Evolutionary conservation across 2,113 vertebrate species (phyloP), one percentile per base, ranked within the genome.

Genomic region (Chionodraco myersi): DNA sequence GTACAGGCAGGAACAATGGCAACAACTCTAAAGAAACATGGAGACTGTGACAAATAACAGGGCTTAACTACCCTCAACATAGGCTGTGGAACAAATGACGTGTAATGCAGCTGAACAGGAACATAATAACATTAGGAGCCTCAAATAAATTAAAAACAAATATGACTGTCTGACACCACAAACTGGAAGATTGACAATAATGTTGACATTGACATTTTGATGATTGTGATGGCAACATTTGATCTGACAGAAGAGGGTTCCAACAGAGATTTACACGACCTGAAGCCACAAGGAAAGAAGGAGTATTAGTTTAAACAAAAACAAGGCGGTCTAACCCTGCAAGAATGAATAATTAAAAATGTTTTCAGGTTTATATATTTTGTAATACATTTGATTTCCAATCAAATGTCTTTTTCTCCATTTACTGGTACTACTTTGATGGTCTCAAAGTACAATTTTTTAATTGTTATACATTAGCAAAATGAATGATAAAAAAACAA

Each of bases 1-100:
- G 84, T 66, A 72, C 5, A 61, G 79, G 49, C 86, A 82, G 57
- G 84, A 91, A 81, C 53, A 79, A 73, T 75, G 18, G 61, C 52
- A 63, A 18, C 2, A 76, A 62, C 44, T 52, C 10, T 36, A 56
- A 60, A 14, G 23, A 21, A 74, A 56, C 53, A 6, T 1, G 70
- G 44, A 76, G 23, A 54, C 16, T 52, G 23, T 60, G 54, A 79
- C 68, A 81, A 74, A 82, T 75, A 72, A 66, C 64, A 85, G 71
- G 54, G 6, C 53, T 69, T 60, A 69, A 73, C 10, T n/a, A 13
- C 5, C 18, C 14, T 57, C 23, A 68, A 66, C 57, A 69, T 60
- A 23, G 11, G 36, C 15, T 9, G 26, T 10, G 45, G 49, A 69
- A 36, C 4, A 60, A 52, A 77, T 77, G 44, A 81, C 21, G 79